Evolutionary conservation across 2,888 invertebrate species (phyloP).

Genomic region (Chalcosyrphus nemorum): DNA sequence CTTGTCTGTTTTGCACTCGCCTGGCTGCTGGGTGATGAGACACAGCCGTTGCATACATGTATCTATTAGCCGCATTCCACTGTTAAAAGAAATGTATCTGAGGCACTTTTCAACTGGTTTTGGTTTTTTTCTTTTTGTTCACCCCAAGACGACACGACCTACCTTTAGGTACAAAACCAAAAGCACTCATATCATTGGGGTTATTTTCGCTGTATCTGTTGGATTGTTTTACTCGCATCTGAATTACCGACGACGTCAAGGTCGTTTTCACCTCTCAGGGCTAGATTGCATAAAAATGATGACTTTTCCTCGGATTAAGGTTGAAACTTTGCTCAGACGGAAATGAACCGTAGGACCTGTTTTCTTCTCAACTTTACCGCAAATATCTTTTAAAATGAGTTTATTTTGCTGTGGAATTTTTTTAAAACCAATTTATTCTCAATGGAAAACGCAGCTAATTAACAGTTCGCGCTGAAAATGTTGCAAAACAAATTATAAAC

Average conservation of each 20-base stretch:
- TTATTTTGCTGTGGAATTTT: not conserved
- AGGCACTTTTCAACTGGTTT: conserved; percentile 3
- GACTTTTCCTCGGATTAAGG: not conserved
- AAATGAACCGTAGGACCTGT: conserved; percentile 19
- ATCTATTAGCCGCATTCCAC: not conserved
- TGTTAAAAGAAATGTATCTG: not conserved
- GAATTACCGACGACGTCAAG: not conserved
- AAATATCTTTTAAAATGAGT: conserved; percentile 1
- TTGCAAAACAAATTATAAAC: conserved; percentile 35
- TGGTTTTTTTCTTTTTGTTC: not conserved
- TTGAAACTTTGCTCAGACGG: conserved; percentile 21
- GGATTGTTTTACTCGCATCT: not conserved
- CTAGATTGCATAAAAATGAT: not conserved
- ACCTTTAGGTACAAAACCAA: not conserved
- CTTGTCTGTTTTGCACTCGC: not conserved
- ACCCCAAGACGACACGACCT: conserved; percentile 16
- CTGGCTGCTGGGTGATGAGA: not conserved
- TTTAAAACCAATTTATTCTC: not conserved
- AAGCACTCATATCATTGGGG: not conserved
- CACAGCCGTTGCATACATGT: not conserved
- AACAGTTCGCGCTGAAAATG: not conserved
- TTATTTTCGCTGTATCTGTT: not conserved
- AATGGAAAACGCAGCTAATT: too few relatives aligned
- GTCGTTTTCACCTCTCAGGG: not conserved
- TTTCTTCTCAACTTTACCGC: conserved; percentile 4